These are phyloP conservation scores for Trochalopteron elliotii DNA, from an alignment of 2,113 vertebrate genomes.

Conservation along the genomic window DNA sequence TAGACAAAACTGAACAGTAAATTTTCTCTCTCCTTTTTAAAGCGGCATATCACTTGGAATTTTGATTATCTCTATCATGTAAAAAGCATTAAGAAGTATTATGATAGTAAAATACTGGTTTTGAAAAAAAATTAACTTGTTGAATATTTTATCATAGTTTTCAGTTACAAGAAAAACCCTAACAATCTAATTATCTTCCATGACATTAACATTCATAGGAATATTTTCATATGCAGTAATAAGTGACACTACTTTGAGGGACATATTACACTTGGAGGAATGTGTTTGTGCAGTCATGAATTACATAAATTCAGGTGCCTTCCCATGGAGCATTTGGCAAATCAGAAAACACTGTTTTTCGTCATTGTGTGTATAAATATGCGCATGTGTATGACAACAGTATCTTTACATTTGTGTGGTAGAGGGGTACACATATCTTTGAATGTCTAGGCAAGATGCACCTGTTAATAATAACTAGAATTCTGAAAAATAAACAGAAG, in stretches of 20 bases:
- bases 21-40: background rate
- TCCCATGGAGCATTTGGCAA: background rate
- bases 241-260: constrained; percentile 10
- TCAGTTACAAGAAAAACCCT: constrained; percentile 23
- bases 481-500: background rate
- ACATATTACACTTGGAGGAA: background rate
- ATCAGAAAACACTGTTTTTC: background rate
- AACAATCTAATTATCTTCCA: constrained; percentile 4
- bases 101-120: background rate
- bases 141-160: constrained; percentile 51
- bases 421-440: background rate
- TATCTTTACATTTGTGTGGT: background rate
- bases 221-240: constrained; percentile 38
- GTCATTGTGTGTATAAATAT: background rate
- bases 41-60: background rate
- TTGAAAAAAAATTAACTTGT: background rate
- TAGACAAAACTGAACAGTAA: background rate
- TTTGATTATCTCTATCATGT: background rate
- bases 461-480: background rate
- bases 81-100: background rate
- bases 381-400: background rate
- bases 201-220: constrained; percentile 28
- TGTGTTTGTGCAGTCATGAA: background rate
- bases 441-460: background rate
- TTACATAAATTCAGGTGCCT: constrained; percentile 9